Conservation (phyloP, 2,797 vertebrate genomes). For the Halcyon chelicuti region DNA sequence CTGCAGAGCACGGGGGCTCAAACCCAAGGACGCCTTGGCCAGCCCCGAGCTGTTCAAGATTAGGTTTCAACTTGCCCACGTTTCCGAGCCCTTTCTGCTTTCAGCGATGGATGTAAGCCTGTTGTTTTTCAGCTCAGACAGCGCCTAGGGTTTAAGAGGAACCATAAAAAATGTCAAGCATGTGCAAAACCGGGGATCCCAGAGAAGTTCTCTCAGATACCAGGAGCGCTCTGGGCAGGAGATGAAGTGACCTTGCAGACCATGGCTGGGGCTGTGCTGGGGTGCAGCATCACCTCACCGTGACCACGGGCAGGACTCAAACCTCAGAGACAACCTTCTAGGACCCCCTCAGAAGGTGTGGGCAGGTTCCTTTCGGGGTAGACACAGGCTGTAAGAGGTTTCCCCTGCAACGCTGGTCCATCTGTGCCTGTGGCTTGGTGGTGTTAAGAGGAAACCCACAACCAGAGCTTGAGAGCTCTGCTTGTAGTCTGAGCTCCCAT, state of each 20-base stretch:
- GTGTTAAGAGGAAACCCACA: background rate
- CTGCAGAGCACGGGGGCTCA: background rate
- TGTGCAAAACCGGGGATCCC: background rate
- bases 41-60: background rate
- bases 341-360: background rate
- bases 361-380: background rate
- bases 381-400: background rate
- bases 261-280: background rate
- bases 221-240: background rate
- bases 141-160: background rate
- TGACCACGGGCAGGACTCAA: rapidly evolving
- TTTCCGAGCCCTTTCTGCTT: background rate
- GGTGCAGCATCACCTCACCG: rapidly evolving
- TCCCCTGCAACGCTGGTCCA: background rate
- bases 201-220: background rate
- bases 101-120: background rate
- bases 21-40: background rate
- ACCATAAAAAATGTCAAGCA: background rate
- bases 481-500: background rate
- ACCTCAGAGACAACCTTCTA: background rate
- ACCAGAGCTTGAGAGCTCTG: background rate
- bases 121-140: background rate
- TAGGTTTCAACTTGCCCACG: background rate
- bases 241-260: background rate
- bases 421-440: background rate